These are phyloP conservation scores for Hucho hucho DNA, from an alignment of 2,113 vertebrate genomes.

Conservation along the genomic window DNA sequence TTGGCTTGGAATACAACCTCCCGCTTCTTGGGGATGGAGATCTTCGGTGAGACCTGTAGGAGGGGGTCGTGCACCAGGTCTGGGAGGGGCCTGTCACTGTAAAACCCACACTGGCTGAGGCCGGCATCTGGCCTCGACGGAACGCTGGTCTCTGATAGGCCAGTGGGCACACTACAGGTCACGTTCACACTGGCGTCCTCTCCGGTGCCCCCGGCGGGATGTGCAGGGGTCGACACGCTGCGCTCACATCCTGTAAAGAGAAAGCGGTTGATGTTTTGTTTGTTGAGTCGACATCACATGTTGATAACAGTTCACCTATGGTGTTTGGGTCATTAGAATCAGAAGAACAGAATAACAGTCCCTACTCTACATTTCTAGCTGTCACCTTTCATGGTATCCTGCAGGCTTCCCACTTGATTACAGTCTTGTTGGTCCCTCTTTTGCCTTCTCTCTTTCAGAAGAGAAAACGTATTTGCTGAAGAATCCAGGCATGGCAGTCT, in stretches of 20 bases:
- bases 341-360: no score
- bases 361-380: not conserved
- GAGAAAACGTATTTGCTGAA: slow-evolving; percentile 57
- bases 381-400: slow-evolving; percentile 16
- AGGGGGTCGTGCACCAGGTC: slow-evolving; percentile 57
- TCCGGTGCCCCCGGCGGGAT: slow-evolving; percentile 8
- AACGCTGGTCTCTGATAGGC: not conserved
- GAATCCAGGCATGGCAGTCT: slow-evolving; percentile 18
- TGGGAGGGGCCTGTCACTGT: not conserved
- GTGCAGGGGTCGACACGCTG: not conserved
- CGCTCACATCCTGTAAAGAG: slow-evolving; percentile 13
- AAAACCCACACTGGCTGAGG: slow-evolving; percentile 16
- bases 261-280: not conserved
- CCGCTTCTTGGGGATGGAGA: slow-evolving; percentile 58
- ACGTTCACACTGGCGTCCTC: not conserved
- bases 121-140: not conserved
- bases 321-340: no score
- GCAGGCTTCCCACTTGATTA: not conserved
- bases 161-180: not conserved
- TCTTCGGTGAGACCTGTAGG: slow-evolving; percentile 47
- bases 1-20: not conserved
- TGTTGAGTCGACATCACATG: no score
- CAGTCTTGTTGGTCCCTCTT: slow-evolving; percentile 21
- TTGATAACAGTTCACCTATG: no score
- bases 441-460: slow-evolving; percentile 50